A percentile compares a stretch with the other conserved stretches of the same genome.
These are phyloP conservation scores for Malthinus flaveolus DNA, from an alignment of 2,888 invertebrate genomes.

Conservation along the genomic window DNA sequence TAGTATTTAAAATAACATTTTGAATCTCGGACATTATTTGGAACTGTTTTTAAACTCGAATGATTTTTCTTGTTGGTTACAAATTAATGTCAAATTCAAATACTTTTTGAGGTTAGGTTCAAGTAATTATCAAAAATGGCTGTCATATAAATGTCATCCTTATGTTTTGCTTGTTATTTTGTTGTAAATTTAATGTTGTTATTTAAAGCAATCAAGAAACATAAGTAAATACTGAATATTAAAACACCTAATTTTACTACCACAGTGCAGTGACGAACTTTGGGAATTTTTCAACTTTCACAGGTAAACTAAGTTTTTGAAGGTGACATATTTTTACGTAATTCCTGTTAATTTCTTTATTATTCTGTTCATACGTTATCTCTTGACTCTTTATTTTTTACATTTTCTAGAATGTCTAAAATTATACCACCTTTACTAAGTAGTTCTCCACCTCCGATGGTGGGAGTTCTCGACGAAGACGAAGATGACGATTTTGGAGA, in stretches of 20 bases:
- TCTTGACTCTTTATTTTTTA: background rate
- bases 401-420: slow-evolving; percentile 49
- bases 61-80: too few relatives aligned
- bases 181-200: background rate
- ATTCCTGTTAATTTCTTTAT: slow-evolving; percentile 5
- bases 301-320: slow-evolving; percentile 11
- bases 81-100: slow-evolving; percentile 5
- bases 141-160: slow-evolving; percentile 12
- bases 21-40: background rate
- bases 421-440: slow-evolving; percentile 61
- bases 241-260: too few relatives aligned
- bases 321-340: slow-evolving; percentile 29
- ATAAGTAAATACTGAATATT: background rate
- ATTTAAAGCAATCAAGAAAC: background rate
- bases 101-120: background rate
- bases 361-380: background rate
- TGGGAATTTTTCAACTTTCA: background rate
- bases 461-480: slow-evolving; percentile 53
- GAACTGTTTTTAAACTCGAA: background rate
- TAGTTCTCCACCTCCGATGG: slow-evolving; percentile 62
- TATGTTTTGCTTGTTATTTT: slow-evolving; percentile 9
- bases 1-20: slow-evolving; percentile 29
- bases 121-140: slow-evolving; percentile 3
- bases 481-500: slow-evolving; percentile 64
- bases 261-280: background rate